Conservation (phyloP, 2,113 vertebrate species). For the Rattus rattus region DNA sequence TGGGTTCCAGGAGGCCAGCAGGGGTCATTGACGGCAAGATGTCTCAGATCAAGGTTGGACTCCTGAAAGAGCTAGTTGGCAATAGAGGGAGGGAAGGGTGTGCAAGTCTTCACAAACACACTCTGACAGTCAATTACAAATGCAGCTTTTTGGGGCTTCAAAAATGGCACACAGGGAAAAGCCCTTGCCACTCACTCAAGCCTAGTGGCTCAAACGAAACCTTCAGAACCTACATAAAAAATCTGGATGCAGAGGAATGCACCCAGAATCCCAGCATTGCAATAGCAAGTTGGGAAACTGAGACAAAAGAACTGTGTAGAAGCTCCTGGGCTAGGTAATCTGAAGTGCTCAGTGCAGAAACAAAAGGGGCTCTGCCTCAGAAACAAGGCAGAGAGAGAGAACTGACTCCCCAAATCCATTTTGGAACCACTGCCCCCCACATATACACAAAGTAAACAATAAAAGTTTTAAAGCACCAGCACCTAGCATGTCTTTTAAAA, state of each 20-base stretch:
- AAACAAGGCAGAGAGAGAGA: not conserved
- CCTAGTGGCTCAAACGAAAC: not conserved
- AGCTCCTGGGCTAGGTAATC: not conserved
- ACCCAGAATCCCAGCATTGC: not conserved
- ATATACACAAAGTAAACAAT: not conserved
- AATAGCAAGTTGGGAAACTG: not conserved
- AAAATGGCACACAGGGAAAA: not conserved
- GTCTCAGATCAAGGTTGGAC: not conserved
- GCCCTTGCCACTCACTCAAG: not conserved
- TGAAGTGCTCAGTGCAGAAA: not conserved
- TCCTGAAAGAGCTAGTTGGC: not conserved
- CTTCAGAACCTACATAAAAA: not conserved
- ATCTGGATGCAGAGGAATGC: not conserved
- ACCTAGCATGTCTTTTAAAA: conserved; percentile 39
- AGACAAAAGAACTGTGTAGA: not conserved
- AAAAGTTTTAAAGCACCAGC: not conserved
- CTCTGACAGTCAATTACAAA: conserved; percentile 36
- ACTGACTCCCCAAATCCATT: not conserved
- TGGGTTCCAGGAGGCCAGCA: not conserved
- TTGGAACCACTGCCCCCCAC: no score
- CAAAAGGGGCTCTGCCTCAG: not conserved
- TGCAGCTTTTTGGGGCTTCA: not conserved
- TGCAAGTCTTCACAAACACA: not conserved
- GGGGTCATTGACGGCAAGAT: not conserved
- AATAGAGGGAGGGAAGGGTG: rapidly evolving